These are phyloP conservation scores for Lucilia cuprina DNA, from an alignment of 1,140 invertebrate species.

Conservation along the genomic window DNA sequence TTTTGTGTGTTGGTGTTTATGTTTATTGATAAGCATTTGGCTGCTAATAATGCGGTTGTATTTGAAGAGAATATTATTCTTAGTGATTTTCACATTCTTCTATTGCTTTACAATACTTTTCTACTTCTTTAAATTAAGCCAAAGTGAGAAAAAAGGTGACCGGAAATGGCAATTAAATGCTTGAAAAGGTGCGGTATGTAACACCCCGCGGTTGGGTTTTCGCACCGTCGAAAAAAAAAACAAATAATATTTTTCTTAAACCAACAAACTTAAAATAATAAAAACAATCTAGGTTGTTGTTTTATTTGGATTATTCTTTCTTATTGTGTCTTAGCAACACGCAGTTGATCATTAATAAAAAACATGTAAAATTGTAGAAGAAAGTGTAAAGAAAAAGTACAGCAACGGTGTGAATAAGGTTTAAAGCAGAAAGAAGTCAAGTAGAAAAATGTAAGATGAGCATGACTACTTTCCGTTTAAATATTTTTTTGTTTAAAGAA, in stretches of 20 bases:
- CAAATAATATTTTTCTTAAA: background rate
- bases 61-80: background rate
- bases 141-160: slow-evolving; percentile 9
- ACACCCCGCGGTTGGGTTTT: slow-evolving; percentile 11
- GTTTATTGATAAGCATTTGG: slow-evolving; percentile 30
- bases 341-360: background rate
- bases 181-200: slow-evolving; percentile 25
- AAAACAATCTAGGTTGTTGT: background rate
- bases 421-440: too few relatives aligned
- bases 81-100: too few relatives aligned
- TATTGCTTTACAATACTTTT: background rate
- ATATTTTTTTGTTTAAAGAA: too few relatives aligned
- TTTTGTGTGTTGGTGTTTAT: background rate
- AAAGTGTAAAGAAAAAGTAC: background rate
- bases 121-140: too few relatives aligned
- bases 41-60: slow-evolving; percentile 16
- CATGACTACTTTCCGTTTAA: too few relatives aligned
- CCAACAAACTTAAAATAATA: background rate
- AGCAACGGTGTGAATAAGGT: background rate
- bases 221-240: too few relatives aligned
- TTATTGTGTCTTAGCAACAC: background rate
- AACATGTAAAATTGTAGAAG: background rate
- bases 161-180: slow-evolving; percentile 30
- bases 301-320: background rate
- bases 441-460: too few relatives aligned